A percentile compares a stretch with the other conserved stretches of the same genome.
These are phyloP conservation scores for Drosophila mojavensis DNA, from an alignment of 1,140 invertebrate species.

Conservation along the genomic window DNA sequence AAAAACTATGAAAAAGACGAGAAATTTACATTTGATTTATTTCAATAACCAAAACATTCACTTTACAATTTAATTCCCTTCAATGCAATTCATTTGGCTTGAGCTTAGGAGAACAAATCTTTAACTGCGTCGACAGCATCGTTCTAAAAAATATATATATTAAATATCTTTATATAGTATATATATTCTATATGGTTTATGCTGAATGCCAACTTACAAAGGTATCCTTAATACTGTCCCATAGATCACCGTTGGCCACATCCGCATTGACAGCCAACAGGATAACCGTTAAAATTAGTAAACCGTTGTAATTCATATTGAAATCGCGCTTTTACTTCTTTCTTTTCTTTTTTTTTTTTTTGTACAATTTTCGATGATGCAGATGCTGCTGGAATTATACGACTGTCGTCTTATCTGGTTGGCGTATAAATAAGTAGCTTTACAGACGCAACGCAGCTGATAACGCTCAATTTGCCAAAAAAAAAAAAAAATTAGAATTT, in stretches of 20 bases:
- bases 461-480: slow-evolving; percentile 40
- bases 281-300: slow-evolving; percentile 21
- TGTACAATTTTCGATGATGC: slow-evolving; percentile 18
- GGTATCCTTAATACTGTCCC: slow-evolving; percentile 42
- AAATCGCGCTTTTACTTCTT: not conserved
- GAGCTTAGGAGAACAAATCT: slow-evolving; percentile 26
- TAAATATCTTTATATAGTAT: not conserved
- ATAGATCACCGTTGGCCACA: slow-evolving; percentile 18
- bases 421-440: slow-evolving; percentile 36
- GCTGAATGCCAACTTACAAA: slow-evolving; percentile 21
- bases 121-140: slow-evolving; percentile 37
- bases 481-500: slow-evolving; percentile 1
- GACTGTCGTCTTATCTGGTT: slow-evolving; percentile 34
- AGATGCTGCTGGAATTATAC: slow-evolving; percentile 18
- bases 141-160: slow-evolving; percentile 7
- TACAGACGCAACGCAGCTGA: slow-evolving; percentile 22
- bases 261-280: slow-evolving; percentile 34
- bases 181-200: not conserved
- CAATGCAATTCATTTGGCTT: not conserved
- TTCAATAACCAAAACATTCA: not conserved
- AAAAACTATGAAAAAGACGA: not conserved
- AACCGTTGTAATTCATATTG: slow-evolving; percentile 34
- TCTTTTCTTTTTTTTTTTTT: not conserved
- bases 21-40: slow-evolving; percentile 3
- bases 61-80: not conserved